Evolutionary conservation across 2,113 vertebrate genomes (phyloP), one percentile per base, ranked within the genome.

Genomic region (Ammospiza nelsoni): DNA sequence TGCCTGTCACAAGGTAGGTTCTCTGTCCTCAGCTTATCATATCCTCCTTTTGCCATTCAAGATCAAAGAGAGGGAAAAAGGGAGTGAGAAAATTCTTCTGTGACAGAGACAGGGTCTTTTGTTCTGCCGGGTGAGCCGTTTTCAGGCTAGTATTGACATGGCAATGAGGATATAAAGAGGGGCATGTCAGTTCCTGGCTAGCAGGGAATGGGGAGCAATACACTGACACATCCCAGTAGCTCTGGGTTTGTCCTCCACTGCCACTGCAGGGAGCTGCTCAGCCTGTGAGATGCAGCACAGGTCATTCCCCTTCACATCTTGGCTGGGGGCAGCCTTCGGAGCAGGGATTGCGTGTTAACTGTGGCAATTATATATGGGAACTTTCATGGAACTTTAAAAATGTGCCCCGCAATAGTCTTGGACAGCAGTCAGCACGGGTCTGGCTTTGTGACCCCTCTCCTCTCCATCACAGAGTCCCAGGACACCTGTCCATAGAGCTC

Each of bases 401-500:
- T 94, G 61, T 89, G 41, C 74, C 89, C 72, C 93, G 71, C 94
- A 97, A 96, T 90, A 16, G 6, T 54, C 78, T 97, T 73, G 63
- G 96, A 95, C 95, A 97, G 90, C 90, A 97, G 95, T 90, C 95
- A 96, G 73, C 91, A 90, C 1, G 5, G 89, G 52, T 96, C 90
- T 94, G 95, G 84, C 65, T 68, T 95, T 83, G 48, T 87, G 85
- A 94, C 96, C 92, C 46, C 58, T 97, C 85, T 97, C 79, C 14
- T 43, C 65, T 93, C 35, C 65, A 91, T 96, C 97, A 97, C 57
- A 41, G 85, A 87, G 66, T 90, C 89, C 84, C 76, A 93, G 95
- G 91, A 97, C 96, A 97, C 95, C 84, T 96, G 97, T 94, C 90
- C 93, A 31, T 66, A 63, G n/a, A 78, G 49, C 41, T 95, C 83